Evolutionary conservation across 2,888 invertebrate species (phyloP).

Genomic region (Trisateles emortualis): DNA sequence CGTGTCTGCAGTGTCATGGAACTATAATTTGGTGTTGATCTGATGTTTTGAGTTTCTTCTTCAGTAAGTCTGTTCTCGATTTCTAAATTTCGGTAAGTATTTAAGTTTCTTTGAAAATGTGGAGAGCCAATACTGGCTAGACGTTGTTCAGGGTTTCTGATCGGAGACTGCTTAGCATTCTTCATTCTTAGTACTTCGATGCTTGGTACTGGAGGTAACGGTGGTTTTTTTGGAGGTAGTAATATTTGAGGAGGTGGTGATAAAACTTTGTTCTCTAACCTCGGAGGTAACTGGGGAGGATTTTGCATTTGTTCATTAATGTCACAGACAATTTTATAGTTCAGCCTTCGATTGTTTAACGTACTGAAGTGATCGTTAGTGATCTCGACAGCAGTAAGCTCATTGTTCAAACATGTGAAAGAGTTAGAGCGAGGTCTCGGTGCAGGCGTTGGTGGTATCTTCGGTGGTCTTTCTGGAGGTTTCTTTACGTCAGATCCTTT

Average conservation of each 20-base stretch:
- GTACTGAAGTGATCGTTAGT: constrained; percentile 79
- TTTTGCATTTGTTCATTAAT: constrained; percentile 73
- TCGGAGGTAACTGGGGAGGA: constrained; percentile 86
- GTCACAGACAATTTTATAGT: constrained; percentile 80
- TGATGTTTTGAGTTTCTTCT: constrained; percentile 65
- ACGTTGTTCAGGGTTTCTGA: constrained; percentile 79
- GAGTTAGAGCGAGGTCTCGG: constrained; percentile 87
- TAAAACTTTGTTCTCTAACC: constrained; percentile 71
- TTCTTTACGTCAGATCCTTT: constrained; percentile 84
- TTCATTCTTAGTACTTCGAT: constrained; percentile 88
- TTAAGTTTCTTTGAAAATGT: constrained; percentile 87
- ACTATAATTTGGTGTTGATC: constrained; percentile 70
- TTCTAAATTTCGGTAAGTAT: constrained; percentile 87
- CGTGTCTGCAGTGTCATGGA: constrained; percentile 79
- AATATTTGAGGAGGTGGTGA: constrained; percentile 85
- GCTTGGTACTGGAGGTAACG: constrained; percentile 90
- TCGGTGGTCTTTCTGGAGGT: constrained; percentile 91
- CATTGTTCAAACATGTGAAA: constrained; percentile 79
- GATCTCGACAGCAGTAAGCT: constrained; percentile 77
- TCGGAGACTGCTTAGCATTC: constrained; percentile 78
- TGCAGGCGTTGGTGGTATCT: constrained; percentile 82
- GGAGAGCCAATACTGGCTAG: constrained; percentile 89
- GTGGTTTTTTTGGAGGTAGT: constrained; percentile 90
- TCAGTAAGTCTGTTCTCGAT: constrained; percentile 75
- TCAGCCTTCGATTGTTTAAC: constrained; percentile 77